Conservation (phyloP, 2,888 invertebrate genomes). For the Macaria notata region DNA sequence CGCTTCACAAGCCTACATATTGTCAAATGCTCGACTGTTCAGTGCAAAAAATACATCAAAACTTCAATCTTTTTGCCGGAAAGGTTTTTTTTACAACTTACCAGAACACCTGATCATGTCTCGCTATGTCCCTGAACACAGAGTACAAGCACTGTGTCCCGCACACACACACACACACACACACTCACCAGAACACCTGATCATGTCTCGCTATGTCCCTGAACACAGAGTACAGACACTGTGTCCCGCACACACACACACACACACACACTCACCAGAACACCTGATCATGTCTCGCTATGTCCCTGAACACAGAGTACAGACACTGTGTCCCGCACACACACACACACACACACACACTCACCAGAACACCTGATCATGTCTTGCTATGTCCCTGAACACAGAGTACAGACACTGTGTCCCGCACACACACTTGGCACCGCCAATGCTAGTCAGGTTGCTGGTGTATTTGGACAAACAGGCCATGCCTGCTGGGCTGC, state of each 20-base stretch:
- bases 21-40: too few relatives aligned
- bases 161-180: too few relatives aligned
- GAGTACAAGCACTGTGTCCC: slow-evolving; percentile 57
- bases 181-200: slow-evolving; percentile 54
- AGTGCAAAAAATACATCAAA: too few relatives aligned
- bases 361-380: slow-evolving; percentile 52
- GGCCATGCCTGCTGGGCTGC: slow-evolving; percentile 75
- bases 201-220: slow-evolving; percentile 42
- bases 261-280: slow-evolving; percentile 57
- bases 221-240: slow-evolving; percentile 62
- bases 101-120: slow-evolving; percentile 49
- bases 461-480: slow-evolving; percentile 69
- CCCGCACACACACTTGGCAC: slow-evolving; percentile 51
- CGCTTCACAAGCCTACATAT: too few relatives aligned
- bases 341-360: too few relatives aligned
- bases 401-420: slow-evolving; percentile 64
- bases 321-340: slow-evolving; percentile 46
- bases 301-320: slow-evolving; percentile 57
- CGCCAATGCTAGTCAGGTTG: slow-evolving; percentile 51
- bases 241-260: slow-evolving; percentile 25
- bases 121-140: slow-evolving; percentile 49
- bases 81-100: slow-evolving; percentile 19
- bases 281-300: slow-evolving; percentile 40
- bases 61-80: too few relatives aligned
- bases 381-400: slow-evolving; percentile 47